These are phyloP conservation scores for Octodonta nipae DNA, from an alignment of 2,888 invertebrate genomes.

Conservation along the genomic window DNA sequence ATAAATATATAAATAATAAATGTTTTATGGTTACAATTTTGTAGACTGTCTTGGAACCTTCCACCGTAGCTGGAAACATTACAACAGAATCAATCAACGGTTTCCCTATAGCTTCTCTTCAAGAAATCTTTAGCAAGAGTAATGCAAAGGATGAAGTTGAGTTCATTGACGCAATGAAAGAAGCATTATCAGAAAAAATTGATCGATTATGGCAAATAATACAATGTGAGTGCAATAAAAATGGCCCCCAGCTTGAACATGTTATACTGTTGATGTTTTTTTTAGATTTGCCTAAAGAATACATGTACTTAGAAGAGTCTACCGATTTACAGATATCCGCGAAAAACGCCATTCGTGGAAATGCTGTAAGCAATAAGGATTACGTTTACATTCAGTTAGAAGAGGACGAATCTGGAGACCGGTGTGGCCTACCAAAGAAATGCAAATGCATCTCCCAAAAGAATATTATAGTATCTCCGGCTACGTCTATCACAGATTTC, in stretches of 20 bases:
- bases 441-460: slow-evolving; percentile 29
- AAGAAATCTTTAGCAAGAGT: slow-evolving; percentile 19
- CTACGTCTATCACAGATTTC: slow-evolving; percentile 21
- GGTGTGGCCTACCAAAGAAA: slow-evolving; percentile 23
- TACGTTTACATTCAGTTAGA: slow-evolving; percentile 23
- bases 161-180: slow-evolving; percentile 20
- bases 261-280: slow-evolving; percentile 3
- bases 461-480: slow-evolving; percentile 25
- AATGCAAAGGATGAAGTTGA: slow-evolving; percentile 18
- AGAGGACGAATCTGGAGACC: slow-evolving; percentile 20
- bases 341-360: slow-evolving; percentile 21
- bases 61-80: slow-evolving; percentile 20
- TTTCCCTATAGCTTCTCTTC: slow-evolving; percentile 20
- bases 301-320: slow-evolving; percentile 30
- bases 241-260: not conserved
- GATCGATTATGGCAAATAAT: slow-evolving; percentile 14
- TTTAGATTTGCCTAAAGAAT: slow-evolving; percentile 25
- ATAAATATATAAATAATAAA: not conserved
- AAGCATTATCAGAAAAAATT: slow-evolving; percentile 18
- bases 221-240: slow-evolving; percentile 14
- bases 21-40: slow-evolving; percentile 10
- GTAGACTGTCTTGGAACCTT: slow-evolving; percentile 21
- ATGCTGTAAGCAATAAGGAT: slow-evolving; percentile 18
- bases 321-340: slow-evolving; percentile 24
- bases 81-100: slow-evolving; percentile 26